phyloP scores from a whole-genome alignment of 2,113 vertebrate genomes.

The Poicephalus gulielmi region DNA sequence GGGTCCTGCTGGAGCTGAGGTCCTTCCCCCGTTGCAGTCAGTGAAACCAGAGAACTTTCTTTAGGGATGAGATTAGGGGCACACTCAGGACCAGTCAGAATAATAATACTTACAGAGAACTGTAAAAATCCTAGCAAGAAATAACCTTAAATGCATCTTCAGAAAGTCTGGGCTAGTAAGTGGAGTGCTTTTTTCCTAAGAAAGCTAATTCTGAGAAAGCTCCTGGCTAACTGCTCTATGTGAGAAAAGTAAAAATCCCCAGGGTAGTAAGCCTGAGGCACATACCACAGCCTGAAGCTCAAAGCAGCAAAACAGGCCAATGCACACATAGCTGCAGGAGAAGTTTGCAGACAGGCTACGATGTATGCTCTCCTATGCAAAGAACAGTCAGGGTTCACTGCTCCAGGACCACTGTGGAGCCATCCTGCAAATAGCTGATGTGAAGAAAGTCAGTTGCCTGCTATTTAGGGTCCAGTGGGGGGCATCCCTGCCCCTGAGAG shows the following conservation, averaged over 20 bases:
- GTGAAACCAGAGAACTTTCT: background rate
- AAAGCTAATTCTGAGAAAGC: slow-evolving; percentile 9
- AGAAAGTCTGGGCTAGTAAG: background rate
- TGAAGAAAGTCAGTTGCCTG: background rate
- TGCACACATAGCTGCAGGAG: background rate
- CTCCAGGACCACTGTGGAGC: background rate
- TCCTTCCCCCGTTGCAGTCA: background rate
- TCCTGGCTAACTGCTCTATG: background rate
- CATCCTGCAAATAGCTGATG: background rate
- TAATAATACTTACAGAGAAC: background rate
- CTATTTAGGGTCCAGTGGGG: background rate
- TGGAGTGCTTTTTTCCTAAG: background rate
- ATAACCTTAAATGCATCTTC: background rate
- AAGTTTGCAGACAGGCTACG: background rate
- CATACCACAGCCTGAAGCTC: background rate
- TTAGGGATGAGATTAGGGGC: background rate
- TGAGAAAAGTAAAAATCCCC: slow-evolving; percentile 11
- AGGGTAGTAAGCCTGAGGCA: background rate
- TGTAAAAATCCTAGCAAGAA: background rate
- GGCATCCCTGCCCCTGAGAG: background rate
- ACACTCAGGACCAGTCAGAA: background rate
- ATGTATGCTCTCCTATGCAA: background rate
- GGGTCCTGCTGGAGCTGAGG: background rate
- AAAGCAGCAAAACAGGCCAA: slow-evolving; percentile 17
- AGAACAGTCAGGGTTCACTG: background rate